These are phyloP conservation scores for Austrofundulus limnaeus DNA, from an alignment of 2,113 vertebrate species.

Conservation along the genomic window DNA sequence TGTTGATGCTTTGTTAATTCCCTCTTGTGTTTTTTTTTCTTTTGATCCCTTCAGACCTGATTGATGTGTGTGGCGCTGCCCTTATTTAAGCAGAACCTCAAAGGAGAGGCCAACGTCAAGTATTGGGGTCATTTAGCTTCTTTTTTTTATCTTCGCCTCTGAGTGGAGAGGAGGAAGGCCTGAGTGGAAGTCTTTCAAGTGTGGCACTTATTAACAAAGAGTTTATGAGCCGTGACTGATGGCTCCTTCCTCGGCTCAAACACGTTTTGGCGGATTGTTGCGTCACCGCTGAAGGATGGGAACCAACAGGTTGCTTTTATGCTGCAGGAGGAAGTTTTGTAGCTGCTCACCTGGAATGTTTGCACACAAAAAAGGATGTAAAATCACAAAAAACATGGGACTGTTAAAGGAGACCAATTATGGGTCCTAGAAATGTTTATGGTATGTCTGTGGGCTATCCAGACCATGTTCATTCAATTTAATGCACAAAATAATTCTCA, in stretches of 20 bases:
- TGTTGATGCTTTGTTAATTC: background rate
- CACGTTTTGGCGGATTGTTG: background rate
- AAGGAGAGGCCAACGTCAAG: slow-evolving; percentile 16
- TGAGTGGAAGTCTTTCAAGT: background rate
- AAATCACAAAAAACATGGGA: no score
- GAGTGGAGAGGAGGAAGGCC: slow-evolving; percentile 10
- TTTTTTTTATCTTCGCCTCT: slow-evolving; percentile 44
- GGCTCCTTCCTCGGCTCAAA: background rate
- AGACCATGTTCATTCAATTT: no score
- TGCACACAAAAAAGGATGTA: background rate
- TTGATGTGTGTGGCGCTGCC: slow-evolving; percentile 3
- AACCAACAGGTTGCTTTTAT: background rate
- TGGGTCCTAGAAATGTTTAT: no score
- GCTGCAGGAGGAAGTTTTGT: background rate
- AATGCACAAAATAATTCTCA: no score
- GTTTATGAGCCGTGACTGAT: slow-evolving; percentile 6
- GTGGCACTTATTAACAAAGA: background rate
- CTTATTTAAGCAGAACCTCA: slow-evolving; percentile 24
- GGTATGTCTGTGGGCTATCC: no score
- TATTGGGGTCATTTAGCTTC: slow-evolving; percentile 32
- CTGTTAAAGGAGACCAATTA: no score
- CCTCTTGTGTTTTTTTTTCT: background rate
- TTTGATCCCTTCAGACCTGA: background rate
- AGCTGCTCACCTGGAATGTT: background rate
- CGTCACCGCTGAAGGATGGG: background rate